Base-by-base conservation (phyloP, 1,140 invertebrate species). In the Coelopa frigida region DNA sequence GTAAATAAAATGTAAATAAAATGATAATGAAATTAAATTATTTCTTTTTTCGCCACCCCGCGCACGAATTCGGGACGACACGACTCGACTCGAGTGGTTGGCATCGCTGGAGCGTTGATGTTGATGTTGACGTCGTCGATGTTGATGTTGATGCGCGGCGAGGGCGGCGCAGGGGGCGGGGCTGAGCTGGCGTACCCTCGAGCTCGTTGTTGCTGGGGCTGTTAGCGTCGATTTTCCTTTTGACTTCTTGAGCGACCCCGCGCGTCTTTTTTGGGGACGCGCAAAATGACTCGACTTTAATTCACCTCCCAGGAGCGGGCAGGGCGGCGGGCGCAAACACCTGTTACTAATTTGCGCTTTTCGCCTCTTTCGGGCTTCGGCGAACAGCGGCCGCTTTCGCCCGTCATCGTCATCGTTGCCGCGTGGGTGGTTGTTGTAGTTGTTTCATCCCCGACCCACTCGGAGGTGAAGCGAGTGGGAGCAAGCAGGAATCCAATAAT, bases 321-420 rank as follows among this genome's bases (percentile, higher is more conserved):
- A 21, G 24, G 31, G 20, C 18, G 11, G 35, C 12, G 10, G n/a
- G 8, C 17, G 44, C 36, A 46, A 46, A 46, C 44, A 46, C 44
- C 44, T 46, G 44, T 46, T 46, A 46, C 44, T 44, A 44, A 44
- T 44, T 44, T 44, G 42, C 42, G 29, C 42, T 44, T 44, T 44
- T 44, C n/a, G n/a, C n/a, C n/a, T n/a, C n/a, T n/a, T n/a, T n/a
- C n/a, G n/a, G n/a, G n/a, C n/a, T n/a, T n/a, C n/a, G n/a, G n/a
- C n/a, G n/a, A n/a, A n/a, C n/a, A n/a, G n/a, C n/a, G n/a, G n/a
- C n/a, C n/a, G n/a, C n/a, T n/a, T n/a, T n/a, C n/a, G n/a, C n/a
- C n/a, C n/a, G n/a, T n/a, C n/a, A n/a, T n/a, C n/a, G n/a, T n/a
- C n/a, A n/a, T n/a, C n/a, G n/a, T n/a, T n/a, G n/a, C n/a, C n/a